These are phyloP conservation scores for Bathybates hornii DNA, from an alignment of 2,113 vertebrate genomes.

Conservation along the genomic window DNA sequence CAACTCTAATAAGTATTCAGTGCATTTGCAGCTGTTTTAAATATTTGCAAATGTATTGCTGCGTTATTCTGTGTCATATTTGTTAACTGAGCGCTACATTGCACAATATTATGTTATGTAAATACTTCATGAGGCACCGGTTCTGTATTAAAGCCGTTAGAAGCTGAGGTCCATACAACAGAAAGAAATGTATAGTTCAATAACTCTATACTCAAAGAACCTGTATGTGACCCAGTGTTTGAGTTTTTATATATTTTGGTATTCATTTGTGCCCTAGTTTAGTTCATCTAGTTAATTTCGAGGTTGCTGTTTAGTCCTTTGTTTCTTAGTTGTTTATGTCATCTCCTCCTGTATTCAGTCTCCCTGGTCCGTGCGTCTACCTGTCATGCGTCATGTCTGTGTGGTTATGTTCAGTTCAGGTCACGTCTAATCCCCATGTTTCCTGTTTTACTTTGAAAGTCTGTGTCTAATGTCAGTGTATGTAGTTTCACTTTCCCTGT, in stretches of 20 bases:
- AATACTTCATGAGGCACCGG: constrained; percentile 27
- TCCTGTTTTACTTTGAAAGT: accelerated
- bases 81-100: background rate
- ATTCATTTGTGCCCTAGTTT: too few species aligned
- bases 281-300: too few species aligned
- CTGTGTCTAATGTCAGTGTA: too few species aligned
- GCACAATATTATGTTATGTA: constrained; percentile 20
- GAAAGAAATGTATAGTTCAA: background rate
- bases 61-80: background rate
- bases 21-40: background rate
- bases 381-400: too few species aligned
- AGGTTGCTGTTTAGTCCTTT: too few species aligned
- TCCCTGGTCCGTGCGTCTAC: too few species aligned
- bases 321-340: too few species aligned
- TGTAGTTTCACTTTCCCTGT: too few species aligned
- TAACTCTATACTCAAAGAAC: background rate
- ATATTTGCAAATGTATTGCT: background rate
- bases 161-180: background rate
- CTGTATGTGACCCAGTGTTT: accelerated
- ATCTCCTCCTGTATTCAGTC: too few species aligned
- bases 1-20: background rate
- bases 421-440: too few species aligned
- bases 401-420: too few species aligned
- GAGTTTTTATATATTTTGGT: too few species aligned
- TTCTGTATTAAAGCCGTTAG: constrained; percentile 14